Percentiles rank a stretch among this genome's conserved stretches.
Conservation (phyloP, 2,888 invertebrate genomes). For the Venusia cambrica region DNA sequence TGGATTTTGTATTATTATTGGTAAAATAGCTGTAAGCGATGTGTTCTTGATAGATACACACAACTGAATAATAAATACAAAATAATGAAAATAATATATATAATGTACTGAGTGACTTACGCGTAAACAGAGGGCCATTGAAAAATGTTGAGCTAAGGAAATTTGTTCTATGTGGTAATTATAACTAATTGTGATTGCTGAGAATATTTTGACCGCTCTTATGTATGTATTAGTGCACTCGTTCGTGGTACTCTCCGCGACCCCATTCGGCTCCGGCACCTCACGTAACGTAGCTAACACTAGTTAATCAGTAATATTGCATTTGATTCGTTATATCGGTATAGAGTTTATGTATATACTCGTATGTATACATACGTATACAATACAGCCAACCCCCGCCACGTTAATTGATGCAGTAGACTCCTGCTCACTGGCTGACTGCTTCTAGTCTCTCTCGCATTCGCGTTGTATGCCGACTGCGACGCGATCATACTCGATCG, state of each 20-base stretch:
- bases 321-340: constrained; percentile 50
- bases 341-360: constrained; percentile 51
- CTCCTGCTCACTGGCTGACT: constrained; percentile 70
- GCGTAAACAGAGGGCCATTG: constrained; percentile 81
- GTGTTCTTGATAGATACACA: constrained; percentile 76
- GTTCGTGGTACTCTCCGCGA: too few relatives aligned
- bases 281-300: constrained; percentile 36
- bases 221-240: constrained; percentile 68
- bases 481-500: constrained; percentile 61
- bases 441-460: constrained; percentile 80
- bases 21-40: constrained; percentile 77
- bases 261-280: too few relatives aligned
- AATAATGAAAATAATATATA: constrained; percentile 52
- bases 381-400: constrained; percentile 65
- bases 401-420: constrained; percentile 80
- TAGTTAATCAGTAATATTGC: constrained; percentile 48
- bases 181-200: constrained; percentile 78
- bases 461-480: constrained; percentile 59
- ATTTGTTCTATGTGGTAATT: constrained; percentile 78
- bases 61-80: constrained; percentile 75
- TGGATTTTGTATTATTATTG: constrained; percentile 80
- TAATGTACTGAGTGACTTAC: constrained; percentile 80
- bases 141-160: constrained; percentile 79
- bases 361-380: constrained; percentile 48
- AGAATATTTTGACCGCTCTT: constrained; percentile 77